These are phyloP conservation scores for Iselma pallidipennis DNA, from an alignment of 2,888 invertebrate genomes.

Conservation along the genomic window DNA sequence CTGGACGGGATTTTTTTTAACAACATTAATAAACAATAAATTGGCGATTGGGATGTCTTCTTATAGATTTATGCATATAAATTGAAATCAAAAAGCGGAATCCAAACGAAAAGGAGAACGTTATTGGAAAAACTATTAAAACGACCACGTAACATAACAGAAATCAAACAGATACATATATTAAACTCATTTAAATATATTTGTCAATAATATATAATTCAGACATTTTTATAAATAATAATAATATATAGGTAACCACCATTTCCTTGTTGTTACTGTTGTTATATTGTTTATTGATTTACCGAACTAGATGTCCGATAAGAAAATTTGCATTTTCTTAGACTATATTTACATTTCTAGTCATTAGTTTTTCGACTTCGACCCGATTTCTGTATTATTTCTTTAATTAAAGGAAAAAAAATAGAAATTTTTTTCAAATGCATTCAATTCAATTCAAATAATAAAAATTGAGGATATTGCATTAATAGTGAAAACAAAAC, in stretches of 20 bases:
- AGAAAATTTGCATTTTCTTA: background rate
- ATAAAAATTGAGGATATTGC: background rate
- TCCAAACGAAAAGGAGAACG: too few relatives aligned
- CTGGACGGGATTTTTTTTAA: too few relatives aligned
- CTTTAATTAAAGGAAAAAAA: background rate
- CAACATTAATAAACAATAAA: too few relatives aligned
- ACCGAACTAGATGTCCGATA: background rate
- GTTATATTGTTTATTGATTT: background rate
- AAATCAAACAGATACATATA: too few relatives aligned
- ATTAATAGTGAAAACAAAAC: background rate
- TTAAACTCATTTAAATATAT: too few relatives aligned
- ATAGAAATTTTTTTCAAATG: background rate
- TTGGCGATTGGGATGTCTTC: too few relatives aligned
- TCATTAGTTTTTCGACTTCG: background rate
- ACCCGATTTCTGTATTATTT: background rate
- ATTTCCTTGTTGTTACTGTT: background rate
- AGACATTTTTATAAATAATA: background rate
- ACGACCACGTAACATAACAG: background rate
- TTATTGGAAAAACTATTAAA: background rate
- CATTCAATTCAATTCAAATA: background rate
- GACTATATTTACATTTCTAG: background rate
- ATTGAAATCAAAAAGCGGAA: background rate
- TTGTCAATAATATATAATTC: background rate
- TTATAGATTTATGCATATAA: background rate
- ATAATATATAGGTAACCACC: too few relatives aligned